Conservation (phyloP, 2,113 vertebrate species). For the Elachura formosa region DNA sequence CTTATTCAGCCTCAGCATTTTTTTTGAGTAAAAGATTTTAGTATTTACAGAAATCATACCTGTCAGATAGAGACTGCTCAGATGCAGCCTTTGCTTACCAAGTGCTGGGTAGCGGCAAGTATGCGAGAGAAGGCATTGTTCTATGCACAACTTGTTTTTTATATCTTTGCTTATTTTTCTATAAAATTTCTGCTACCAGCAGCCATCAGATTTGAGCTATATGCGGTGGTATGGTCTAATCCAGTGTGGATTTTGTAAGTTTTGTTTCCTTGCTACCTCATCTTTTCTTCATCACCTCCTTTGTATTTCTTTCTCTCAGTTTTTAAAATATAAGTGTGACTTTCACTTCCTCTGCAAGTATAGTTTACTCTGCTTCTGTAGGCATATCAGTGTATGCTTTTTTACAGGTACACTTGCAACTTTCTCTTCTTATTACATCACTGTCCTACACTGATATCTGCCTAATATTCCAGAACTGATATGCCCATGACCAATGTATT, state of each 20-base stretch:
- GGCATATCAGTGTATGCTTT: not conserved
- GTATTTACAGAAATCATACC: not conserved
- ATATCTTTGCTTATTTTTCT: not conserved
- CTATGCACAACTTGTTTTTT: not conserved
- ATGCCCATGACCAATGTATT: not conserved
- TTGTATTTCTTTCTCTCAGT: not conserved
- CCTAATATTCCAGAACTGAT: not conserved
- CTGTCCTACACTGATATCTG: not conserved
- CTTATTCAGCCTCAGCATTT: not conserved
- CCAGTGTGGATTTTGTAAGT: not conserved
- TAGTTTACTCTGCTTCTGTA: not conserved
- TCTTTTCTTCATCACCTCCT: not conserved
- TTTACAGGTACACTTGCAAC: not conserved
- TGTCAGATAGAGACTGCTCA: not conserved
- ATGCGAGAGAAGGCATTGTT: accelerated
- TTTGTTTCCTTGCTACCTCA: not conserved
- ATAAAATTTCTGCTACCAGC: not conserved
- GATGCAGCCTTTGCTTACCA: not conserved
- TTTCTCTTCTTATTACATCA: not conserved
- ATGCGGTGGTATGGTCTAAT: not conserved
- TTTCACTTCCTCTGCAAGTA: not conserved
- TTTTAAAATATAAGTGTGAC: not conserved
- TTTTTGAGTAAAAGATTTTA: not conserved
- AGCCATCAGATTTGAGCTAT: not conserved
- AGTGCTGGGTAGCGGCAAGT: not conserved